Evolutionary conservation across 2,888 invertebrate species (phyloP), one percentile per base, ranked within the genome.

Genomic region (Gymnoscelis rufifasciata): DNA sequence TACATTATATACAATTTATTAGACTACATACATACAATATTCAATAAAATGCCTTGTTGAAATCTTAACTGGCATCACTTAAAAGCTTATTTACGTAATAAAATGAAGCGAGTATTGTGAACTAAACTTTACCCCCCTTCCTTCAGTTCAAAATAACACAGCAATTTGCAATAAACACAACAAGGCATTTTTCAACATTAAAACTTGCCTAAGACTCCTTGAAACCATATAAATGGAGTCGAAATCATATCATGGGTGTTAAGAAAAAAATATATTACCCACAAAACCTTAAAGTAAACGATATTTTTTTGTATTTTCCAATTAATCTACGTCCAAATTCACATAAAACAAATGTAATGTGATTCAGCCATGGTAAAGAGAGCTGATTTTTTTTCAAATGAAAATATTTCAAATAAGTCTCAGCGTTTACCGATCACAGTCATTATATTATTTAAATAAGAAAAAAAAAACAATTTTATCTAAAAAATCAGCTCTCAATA

Each of bases 291-390:
- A 19, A 29, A 12, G 8, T 40, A 52, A 33, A 19, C 35, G 43
- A 42, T 44, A 53, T 56, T 57, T 53, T 59, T 56, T 47, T 50
- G 6, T 28, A 46, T 43, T 53, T 56, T 54, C n/a, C 10, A 15
- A 44, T 47, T 57, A 52, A 50, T 60, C 57, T 58, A 64, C 42
- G 47, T 54, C 56, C 74, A 78, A 82, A 78, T 56, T 78, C 83
- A 84, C 84, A 86, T 67, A 70, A 79, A 86, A 86, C 83, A 84
- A 80, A 86, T 84, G 62, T 64, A 73, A 80, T 83, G 83, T 81
- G 83, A 78, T 71, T 78, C 74, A 73, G 77, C 58, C 12, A 14
- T 44, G 2, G 36, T 42, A 56, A 56, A 56, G 74, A 71, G 77
- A 70, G 71, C 64, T 69, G 76, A 78, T 69, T 75, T 79, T 74